phyloP scores from a whole-genome alignment of 1,140 invertebrate species.

The Scaptomyza pallida region DNA sequence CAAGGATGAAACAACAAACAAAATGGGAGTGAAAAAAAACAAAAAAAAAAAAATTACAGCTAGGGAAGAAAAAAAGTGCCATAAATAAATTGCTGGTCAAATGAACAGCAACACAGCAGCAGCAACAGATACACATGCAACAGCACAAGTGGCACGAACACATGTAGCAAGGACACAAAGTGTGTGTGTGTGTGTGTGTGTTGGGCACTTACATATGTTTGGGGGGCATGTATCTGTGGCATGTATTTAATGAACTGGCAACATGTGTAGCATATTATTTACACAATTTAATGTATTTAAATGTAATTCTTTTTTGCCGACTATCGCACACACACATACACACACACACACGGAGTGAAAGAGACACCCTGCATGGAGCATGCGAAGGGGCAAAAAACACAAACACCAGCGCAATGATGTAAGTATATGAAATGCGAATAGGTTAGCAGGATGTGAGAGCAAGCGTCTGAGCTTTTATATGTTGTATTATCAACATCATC shows the following conservation, averaged over 20 bases:
- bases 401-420: constrained; percentile 80
- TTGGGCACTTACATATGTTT: constrained; percentile 59
- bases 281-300: constrained; percentile 83
- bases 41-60: constrained; percentile 1
- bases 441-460: constrained; percentile 80
- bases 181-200: constrained; percentile 19
- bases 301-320: constrained; percentile 72
- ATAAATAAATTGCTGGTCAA: constrained; percentile 81
- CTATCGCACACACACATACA: constrained; percentile 13
- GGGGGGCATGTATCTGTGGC: constrained; percentile 76
- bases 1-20: neutral
- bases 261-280: constrained; percentile 83
- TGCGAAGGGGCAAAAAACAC: constrained; percentile 50
- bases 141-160: constrained; percentile 14
- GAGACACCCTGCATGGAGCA: constrained; percentile 4
- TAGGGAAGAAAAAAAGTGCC: constrained; percentile 29
- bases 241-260: constrained; percentile 83
- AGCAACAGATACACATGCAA: constrained; percentile 29
- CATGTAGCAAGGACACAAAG: constrained; percentile 11
- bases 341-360: constrained; percentile 21
- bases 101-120: constrained; percentile 33
- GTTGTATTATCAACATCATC: constrained; percentile 67
- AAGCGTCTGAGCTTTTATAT: constrained; percentile 68
- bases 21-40: neutral
- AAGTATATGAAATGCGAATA: constrained; percentile 84